Conservation (phyloP, 2,113 vertebrate species). For the Alaudala cheleensis region DNA sequence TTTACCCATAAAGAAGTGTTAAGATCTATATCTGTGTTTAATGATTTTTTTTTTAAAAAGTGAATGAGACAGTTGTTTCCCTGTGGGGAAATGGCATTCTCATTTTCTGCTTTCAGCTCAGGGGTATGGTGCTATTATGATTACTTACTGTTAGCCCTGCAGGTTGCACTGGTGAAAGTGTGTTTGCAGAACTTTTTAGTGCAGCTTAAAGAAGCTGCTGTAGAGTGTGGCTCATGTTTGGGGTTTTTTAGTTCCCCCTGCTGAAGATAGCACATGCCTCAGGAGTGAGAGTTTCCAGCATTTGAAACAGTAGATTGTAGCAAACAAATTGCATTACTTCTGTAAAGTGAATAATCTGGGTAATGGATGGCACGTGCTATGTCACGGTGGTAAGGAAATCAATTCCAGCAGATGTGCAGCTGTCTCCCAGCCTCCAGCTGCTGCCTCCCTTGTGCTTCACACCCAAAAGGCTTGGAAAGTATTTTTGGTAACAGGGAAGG, state of each 20-base stretch:
- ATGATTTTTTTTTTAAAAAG: not conserved
- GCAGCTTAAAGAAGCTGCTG: not conserved
- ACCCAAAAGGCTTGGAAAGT: conserved; percentile 36
- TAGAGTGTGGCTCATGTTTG: not conserved
- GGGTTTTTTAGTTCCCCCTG: not conserved
- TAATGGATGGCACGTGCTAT: conserved; percentile 30
- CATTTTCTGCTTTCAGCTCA: not conserved
- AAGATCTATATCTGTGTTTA: not conserved
- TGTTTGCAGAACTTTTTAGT: not conserved
- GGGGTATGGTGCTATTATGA: not conserved
- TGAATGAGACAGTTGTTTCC: not conserved
- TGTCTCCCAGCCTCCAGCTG: conserved; percentile 54
- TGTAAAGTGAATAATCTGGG: not conserved
- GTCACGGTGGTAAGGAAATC: not conserved
- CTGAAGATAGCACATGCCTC: not conserved
- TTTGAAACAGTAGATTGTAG: not conserved
- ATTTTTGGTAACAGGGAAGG: conserved; percentile 43
- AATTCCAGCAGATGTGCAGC: conserved; percentile 26
- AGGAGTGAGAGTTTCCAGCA: not conserved
- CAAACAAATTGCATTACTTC: not conserved
- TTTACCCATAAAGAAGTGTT: not conserved
- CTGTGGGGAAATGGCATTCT: not conserved
- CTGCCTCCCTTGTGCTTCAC: not conserved
- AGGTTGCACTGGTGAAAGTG: not conserved
- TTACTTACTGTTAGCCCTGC: not conserved